Conservation (phyloP, 2,888 invertebrate genomes). For the Chrysolina americana region DNA sequence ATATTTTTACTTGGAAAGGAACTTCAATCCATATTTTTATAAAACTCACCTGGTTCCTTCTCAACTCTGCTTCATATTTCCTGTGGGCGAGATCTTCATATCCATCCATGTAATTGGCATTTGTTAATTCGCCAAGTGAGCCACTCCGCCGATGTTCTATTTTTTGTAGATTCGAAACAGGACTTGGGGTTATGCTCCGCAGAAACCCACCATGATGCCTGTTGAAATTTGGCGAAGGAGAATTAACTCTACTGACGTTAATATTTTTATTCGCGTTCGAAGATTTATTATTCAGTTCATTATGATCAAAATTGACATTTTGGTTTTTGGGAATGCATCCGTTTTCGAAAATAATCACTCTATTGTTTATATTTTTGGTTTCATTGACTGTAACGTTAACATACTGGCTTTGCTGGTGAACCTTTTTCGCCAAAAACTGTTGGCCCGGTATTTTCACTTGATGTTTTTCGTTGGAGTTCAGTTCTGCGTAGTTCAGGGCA, state of each 20-base stretch:
- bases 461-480: conserved; percentile 65
- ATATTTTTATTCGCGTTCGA: conserved; percentile 61
- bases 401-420: conserved; percentile 61
- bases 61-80: conserved; percentile 70
- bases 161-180: conserved; percentile 58
- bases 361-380: conserved; percentile 68
- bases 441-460: conserved; percentile 65
- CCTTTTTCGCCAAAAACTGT: conserved; percentile 63
- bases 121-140: conserved; percentile 62
- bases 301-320: conserved; percentile 64
- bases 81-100: conserved; percentile 55
- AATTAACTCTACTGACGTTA: conserved; percentile 66
- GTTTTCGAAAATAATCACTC: conserved; percentile 67
- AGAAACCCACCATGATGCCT: conserved; percentile 68
- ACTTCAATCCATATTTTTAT: neutral
- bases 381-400: conserved; percentile 68
- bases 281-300: conserved; percentile 66
- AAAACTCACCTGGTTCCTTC: conserved; percentile 68
- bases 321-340: conserved; percentile 65
- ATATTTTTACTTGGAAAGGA: no score
- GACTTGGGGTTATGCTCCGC: conserved; percentile 66
- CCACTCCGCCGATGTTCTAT: conserved; percentile 62
- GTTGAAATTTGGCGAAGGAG: conserved; percentile 72
- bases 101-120: conserved; percentile 55
- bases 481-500: conserved; percentile 69